Evolutionary conservation across 2,888 invertebrate genomes (phyloP), one percentile per base, ranked within the genome.

Genomic region (Stegana nigrithorax): DNA sequence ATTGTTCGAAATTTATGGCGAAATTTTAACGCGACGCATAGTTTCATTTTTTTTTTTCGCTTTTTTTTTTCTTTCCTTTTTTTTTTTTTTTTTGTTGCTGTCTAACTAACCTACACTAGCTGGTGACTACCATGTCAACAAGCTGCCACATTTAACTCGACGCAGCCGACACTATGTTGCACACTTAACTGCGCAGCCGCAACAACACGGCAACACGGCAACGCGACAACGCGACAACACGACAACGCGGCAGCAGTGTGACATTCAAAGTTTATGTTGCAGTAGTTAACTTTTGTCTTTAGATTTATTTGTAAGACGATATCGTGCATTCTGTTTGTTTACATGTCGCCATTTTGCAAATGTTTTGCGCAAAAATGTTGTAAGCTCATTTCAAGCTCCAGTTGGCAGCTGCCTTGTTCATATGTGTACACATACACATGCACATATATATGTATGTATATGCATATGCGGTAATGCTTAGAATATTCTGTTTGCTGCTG

Each of bases 181-280:
- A n/a, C 29, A 29, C 42, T 42, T 7, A n/a, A 42, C 8, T 6
- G 8, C 42, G 42, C 42, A 42, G 42, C 42, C n/a, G n/a, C n/a
- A n/a, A n/a, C n/a, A n/a, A 36, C 36, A 36, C 12, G 4, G n/a
- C 2, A 2, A 36, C 36, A 36, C 10, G n/a, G 36, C n/a, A 36
- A 36, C 10, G 10, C 10, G 10, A 3, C 10, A 36, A 36, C 36
- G n/a, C 12, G n/a, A 36, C 12, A 36, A 36, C 36, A 36, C 12
- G n/a, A n/a, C n/a, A n/a, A n/a, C n/a, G n/a, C n/a, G n/a, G n/a
- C n/a, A n/a, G n/a, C n/a, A n/a, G n/a, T 32, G 32, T 55, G 53
- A 55, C 53, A 55, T 55, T 55, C 53, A 55, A 55, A 55, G 53
- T 55, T 55, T 55, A 55, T 36, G 53, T 55, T 55, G 53, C 19